These are phyloP conservation scores for Rhinopithecus roxellana DNA, from an alignment of 2,113 vertebrate genomes.

Conservation along the genomic window DNA sequence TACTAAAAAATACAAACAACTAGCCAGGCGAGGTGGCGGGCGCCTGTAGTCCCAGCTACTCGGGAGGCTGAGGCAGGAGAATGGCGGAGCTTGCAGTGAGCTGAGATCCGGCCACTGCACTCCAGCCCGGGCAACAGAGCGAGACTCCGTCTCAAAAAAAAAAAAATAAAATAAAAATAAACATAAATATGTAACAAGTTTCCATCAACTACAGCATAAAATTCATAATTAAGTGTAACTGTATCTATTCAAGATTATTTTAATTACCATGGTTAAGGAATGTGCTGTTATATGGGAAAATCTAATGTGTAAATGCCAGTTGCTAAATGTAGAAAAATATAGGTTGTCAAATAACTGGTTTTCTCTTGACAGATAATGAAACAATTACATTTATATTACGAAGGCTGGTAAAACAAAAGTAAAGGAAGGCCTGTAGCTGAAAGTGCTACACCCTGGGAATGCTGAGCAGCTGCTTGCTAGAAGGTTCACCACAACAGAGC, in stretches of 20 bases:
- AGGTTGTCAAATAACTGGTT: conserved; percentile 8
- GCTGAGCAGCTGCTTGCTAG: background rate
- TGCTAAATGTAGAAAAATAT: conserved; percentile 63
- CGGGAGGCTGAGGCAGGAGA: too few species aligned
- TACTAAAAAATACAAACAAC: too few species aligned
- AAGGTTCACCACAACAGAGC: background rate
- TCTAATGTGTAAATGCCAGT: conserved; percentile 15
- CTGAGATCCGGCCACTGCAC: too few species aligned
- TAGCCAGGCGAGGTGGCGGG: too few species aligned
- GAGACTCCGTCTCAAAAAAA: too few species aligned
- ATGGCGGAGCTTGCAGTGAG: too few species aligned
- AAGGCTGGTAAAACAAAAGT: background rate
- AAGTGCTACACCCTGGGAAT: background rate
- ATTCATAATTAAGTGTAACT: conserved; percentile 44
- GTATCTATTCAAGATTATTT: conserved; percentile 49
- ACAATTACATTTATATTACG: background rate
- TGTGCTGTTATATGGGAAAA: background rate
- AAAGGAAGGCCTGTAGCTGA: background rate
- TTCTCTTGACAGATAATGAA: conserved; percentile 11
- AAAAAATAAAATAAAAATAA: background rate
- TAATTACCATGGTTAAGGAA: conserved; percentile 59
- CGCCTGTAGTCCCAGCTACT: too few species aligned
- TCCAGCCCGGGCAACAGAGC: too few species aligned
- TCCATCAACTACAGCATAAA: background rate
- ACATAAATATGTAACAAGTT: conserved; percentile 39